A percentile compares a stretch with the other conserved stretches of the same genome.
phyloP scores from a whole-genome alignment of 2,888 invertebrate species.

The Drosophila peninsularis region DNA sequence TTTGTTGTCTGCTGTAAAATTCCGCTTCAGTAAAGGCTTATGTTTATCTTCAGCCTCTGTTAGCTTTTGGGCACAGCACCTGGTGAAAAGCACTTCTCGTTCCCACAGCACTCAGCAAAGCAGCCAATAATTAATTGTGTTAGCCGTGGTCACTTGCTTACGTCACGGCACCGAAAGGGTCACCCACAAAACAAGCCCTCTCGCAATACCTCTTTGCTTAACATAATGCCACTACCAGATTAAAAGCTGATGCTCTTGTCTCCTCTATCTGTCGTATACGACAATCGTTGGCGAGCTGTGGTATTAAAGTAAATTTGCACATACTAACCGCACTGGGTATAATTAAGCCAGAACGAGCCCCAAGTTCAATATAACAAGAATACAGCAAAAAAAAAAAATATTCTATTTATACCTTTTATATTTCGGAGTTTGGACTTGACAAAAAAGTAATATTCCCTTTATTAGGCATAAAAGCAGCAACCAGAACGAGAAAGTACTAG shows the following conservation, averaged over 20 bases:
- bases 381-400: neutral
- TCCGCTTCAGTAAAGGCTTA: neutral
- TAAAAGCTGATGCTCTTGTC: neutral
- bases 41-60: neutral
- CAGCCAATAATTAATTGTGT: neutral
- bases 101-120: neutral
- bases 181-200: neutral
- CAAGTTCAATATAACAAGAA: neutral
- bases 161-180: neutral
- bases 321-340: neutral
- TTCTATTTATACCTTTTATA: neutral
- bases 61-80: neutral
- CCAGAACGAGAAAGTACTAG: neutral
- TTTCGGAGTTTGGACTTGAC: neutral
- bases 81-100: neutral
- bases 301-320: neutral
- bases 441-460: neutral
- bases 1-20: neutral
- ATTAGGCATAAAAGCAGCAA: neutral
- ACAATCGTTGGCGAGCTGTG: neutral
- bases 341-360: neutral
- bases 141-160: neutral
- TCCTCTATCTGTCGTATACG: neutral
- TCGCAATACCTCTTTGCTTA: neutral
- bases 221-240: neutral